Evolutionary conservation across 2,113 vertebrate genomes (phyloP).

Genomic region (Perca fluviatilis): DNA sequence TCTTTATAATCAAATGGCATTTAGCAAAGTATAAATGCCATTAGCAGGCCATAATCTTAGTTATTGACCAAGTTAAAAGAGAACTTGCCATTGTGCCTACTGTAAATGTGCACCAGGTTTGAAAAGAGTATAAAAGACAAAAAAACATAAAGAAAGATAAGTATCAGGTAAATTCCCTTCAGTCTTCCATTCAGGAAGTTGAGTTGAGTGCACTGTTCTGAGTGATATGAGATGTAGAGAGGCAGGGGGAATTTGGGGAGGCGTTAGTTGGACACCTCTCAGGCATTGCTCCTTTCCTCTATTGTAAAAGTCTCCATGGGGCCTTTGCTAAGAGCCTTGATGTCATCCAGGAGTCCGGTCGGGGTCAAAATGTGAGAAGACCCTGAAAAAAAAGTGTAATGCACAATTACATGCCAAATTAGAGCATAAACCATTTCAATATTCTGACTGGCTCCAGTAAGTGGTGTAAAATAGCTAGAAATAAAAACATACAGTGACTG

Average conservation of each 20-base stretch:
- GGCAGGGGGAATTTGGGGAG: neutral
- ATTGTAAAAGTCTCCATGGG: constrained; percentile 88
- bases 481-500: neutral
- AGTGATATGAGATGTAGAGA: neutral
- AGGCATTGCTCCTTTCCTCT: constrained; percentile 81
- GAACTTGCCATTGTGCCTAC: constrained; percentile 6
- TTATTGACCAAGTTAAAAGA: constrained; percentile 5
- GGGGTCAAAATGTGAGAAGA: constrained; percentile 96
- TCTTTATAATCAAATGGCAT: neutral
- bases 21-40: neutral
- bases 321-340: constrained; percentile 91
- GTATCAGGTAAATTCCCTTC: constrained; percentile 71
- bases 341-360: constrained; percentile 90
- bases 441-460: constrained; percentile 13
- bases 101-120: constrained; percentile 35
- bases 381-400: constrained; percentile 80
- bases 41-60: neutral
- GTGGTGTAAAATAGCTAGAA: neutral
- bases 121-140: constrained; percentile 43
- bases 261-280: constrained; percentile 19
- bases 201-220: constrained; percentile 59
- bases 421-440: neutral
- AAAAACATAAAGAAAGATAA: constrained; percentile 7
- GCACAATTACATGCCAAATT: neutral
- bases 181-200: constrained; percentile 25